Evolutionary conservation across 2,888 invertebrate genomes (phyloP).

Genomic region (Cremastobaeus sp.): DNA sequence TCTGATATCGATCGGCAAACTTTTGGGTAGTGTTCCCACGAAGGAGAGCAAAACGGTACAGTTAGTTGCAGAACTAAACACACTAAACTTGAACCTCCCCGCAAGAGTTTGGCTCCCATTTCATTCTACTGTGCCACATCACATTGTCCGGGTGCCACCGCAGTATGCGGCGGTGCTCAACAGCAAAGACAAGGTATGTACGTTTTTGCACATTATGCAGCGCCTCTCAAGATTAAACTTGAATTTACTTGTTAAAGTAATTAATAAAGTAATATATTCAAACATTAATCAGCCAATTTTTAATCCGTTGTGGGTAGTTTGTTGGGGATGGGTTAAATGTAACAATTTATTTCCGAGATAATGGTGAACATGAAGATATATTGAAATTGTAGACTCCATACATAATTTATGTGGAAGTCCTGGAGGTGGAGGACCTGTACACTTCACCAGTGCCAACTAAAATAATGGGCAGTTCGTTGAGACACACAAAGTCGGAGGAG

Average conservation of each 20-base stretch:
- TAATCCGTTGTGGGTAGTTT: no score
- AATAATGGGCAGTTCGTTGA: constrained; percentile 87
- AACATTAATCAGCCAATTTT: no score
- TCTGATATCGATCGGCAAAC: constrained; percentile 91
- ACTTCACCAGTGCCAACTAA: constrained; percentile 94
- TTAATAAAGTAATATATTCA: no score
- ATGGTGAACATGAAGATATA: no score
- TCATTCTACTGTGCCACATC: constrained; percentile 90
- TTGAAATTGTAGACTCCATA: constrained; percentile 99
- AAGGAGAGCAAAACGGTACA: constrained; percentile 96
- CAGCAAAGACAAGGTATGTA: constrained; percentile 93
- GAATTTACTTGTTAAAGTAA: no score
- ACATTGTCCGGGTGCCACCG: constrained; percentile 97
- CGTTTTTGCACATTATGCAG: no score
- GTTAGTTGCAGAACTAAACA: constrained; percentile 93
- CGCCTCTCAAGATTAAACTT: background rate
- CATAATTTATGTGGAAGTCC: constrained; percentile 97
- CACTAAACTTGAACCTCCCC: constrained; percentile 97
- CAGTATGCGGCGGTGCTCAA: constrained; percentile 98
- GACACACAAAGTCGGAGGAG: constrained; percentile 97
- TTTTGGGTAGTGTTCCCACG: constrained; percentile 88
- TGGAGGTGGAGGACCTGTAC: constrained; percentile 90
- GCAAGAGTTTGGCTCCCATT: constrained; percentile 98
- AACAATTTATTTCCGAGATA: no score
- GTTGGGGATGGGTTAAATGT: no score